Base-by-base conservation (phyloP, 2,797 vertebrate genomes). In the Siniperca undulata region DNA sequence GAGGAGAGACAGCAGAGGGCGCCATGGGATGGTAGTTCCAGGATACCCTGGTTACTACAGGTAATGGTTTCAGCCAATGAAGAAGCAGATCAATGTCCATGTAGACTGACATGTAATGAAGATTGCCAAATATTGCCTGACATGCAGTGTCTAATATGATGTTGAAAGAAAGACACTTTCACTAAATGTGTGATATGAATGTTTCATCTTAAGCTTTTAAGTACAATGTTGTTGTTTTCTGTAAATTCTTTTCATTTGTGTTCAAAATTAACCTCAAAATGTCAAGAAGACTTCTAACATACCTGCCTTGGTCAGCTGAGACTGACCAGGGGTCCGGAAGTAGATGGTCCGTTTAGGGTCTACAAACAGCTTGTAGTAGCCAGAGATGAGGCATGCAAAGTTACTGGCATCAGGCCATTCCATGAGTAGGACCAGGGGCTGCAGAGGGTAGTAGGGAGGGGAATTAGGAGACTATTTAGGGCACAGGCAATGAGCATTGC, bases 351-450 rank as follows among this genome's bases (percentile, higher is more conserved):
- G 96, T 96, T 98, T 99, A 84, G 98, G 97, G 93, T 99, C 98
- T 92, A 99, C 97, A 93, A 99, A 97, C 59, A 99, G 97, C 87
- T 97, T 98, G 95, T 97, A 99, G 96, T 99, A 99, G 86, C 98
- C 98, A 6, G 98, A 97, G 42, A 99, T 98, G 83, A 99, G 96
- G 92, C 97, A 97, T 84, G 99, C 97, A 73, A 99, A 99, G 93
- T 99, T 99, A 93, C 97, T 98, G 89, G 98, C 98, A 93, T 99
- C 99, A 0, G 98, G 98, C 98, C 98, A 99, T 94, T 99, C 99
- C 99, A 99, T 99, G 86, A 99, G 96, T 86, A 99, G 91, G 83
- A 99, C 97, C 91, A 99, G 93, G 0, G 99, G 97, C 98, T 99
- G 93, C 90, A 86, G 70, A 73, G 66, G 76, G 82, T 90, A 55